Evolutionary conservation across 1,140 invertebrate genomes (phyloP).

Genomic region (Augochlora pura): DNA sequence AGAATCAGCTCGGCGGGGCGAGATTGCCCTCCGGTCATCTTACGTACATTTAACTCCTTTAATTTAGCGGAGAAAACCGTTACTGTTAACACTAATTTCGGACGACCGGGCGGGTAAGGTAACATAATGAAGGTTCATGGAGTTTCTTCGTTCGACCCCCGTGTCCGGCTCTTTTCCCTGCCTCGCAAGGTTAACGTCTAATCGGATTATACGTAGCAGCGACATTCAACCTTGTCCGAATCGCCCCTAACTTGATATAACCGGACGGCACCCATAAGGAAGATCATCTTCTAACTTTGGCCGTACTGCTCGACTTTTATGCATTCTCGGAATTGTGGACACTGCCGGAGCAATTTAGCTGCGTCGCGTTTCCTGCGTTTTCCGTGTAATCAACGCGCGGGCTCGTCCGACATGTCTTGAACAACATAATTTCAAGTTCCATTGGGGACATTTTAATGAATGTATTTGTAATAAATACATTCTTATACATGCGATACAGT

Average conservation of each 20-base stretch:
- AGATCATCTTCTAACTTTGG: slow-evolving; percentile 67
- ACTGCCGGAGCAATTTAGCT: no score
- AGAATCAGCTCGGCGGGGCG: slow-evolving; percentile 64
- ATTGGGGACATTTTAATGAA: no score
- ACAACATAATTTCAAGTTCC: no score
- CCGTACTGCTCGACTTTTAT: neutral
- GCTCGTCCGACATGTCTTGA: no score
- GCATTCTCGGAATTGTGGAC: no score
- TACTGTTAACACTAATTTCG: slow-evolving; percentile 74
- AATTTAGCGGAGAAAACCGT: slow-evolving; percentile 75
- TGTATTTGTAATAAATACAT: no score
- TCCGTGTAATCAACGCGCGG: no score
- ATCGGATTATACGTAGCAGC: slow-evolving; percentile 76
- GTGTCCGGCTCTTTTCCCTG: slow-evolving; percentile 64
- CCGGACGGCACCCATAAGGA: slow-evolving; percentile 53
- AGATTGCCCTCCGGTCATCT: slow-evolving; percentile 69
- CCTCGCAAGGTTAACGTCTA: slow-evolving; percentile 72
- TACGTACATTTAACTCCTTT: slow-evolving; percentile 73
- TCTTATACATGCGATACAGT: no score
- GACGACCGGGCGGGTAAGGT: slow-evolving; percentile 68
- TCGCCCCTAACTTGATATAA: slow-evolving; percentile 48
- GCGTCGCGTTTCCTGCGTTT: no score
- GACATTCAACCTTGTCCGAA: slow-evolving; percentile 62
- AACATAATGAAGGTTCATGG: slow-evolving; percentile 79
- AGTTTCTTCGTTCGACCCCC: slow-evolving; percentile 66